These are phyloP conservation scores for Drosophila picticornis DNA, from an alignment of 2,888 invertebrate genomes.

Conservation along the genomic window DNA sequence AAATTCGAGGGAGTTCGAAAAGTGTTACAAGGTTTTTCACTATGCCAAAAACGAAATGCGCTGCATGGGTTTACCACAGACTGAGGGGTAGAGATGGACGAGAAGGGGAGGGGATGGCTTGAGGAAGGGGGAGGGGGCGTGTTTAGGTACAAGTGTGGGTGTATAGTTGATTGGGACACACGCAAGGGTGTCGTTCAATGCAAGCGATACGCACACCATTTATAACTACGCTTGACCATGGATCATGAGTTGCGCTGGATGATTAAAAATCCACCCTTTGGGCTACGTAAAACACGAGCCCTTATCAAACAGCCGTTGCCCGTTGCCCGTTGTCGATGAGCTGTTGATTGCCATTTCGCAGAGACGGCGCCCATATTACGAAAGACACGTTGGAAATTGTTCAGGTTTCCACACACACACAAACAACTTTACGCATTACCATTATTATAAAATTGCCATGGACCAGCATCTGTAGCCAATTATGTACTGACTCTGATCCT, in stretches of 20 bases:
- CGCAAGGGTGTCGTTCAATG: constrained; percentile 54
- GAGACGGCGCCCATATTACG: constrained; percentile 62
- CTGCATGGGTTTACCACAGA: constrained; percentile 40
- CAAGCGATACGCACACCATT: constrained; percentile 32
- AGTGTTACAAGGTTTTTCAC: constrained; percentile 79
- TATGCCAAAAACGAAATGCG: constrained; percentile 52
- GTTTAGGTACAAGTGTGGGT: constrained; percentile 44
- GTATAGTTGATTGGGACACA: constrained; percentile 65
- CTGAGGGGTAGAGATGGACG: constrained; percentile 10
- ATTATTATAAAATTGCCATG: constrained; percentile 60
- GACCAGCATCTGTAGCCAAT: constrained; percentile 76
- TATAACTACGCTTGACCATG: constrained; percentile 46
- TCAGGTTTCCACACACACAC: constrained; percentile 22
- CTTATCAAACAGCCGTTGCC: constrained; percentile 69
- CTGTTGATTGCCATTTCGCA: constrained; percentile 64
- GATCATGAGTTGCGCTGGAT: constrained; percentile 33
- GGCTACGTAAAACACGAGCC: constrained; percentile 33
- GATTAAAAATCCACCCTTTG: constrained; percentile 50
- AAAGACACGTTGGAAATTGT: constrained; percentile 32
- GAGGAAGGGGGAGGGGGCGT: neutral
- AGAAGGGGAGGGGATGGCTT: neutral
- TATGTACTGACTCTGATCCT: constrained; percentile 54
- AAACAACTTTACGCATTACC: constrained; percentile 74
- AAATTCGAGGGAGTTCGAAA: constrained; percentile 53
- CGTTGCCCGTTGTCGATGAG: constrained; percentile 54